These are phyloP conservation scores for Drosophila erecta DNA, from an alignment of 1,140 invertebrate species.

Conservation along the genomic window DNA sequence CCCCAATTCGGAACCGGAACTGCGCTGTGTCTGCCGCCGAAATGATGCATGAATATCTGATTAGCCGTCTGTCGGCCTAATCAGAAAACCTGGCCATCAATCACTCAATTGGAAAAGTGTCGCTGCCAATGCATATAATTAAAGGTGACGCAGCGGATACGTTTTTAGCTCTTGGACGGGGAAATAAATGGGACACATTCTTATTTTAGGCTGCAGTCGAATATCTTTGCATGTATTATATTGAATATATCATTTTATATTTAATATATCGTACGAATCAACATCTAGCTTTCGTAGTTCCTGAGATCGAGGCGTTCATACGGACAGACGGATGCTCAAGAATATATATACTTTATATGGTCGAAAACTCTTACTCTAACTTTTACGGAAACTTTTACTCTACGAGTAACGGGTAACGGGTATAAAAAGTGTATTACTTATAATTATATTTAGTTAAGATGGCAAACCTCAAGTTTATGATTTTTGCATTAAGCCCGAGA, in stretches of 20 bases:
- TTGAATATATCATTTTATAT: no score
- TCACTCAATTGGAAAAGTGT: constrained; percentile 74
- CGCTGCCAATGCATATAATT: constrained; percentile 41
- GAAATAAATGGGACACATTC: not conserved
- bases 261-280: no score
- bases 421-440: no score
- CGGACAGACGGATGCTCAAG: no score
- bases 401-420: no score
- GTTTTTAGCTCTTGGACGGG: not conserved
- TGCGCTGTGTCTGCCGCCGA: constrained; percentile 26
- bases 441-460: not conserved
- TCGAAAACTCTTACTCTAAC: no score
- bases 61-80: constrained; percentile 60
- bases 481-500: no score
- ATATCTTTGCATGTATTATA: no score
- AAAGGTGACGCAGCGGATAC: constrained; percentile 25
- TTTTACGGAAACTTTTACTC: no score
- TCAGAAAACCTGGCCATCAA: constrained; percentile 62
- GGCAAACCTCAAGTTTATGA: not conserved
- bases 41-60: constrained; percentile 79
- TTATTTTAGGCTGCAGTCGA: not conserved
- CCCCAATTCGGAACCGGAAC: constrained; percentile 21
- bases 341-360: no score
- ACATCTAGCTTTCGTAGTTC: no score
- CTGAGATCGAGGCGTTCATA: no score